Evolutionary conservation across 2,113 vertebrate species (phyloP), one percentile per base, ranked within the genome.

Genomic region (Hiodon alosoides): DNA sequence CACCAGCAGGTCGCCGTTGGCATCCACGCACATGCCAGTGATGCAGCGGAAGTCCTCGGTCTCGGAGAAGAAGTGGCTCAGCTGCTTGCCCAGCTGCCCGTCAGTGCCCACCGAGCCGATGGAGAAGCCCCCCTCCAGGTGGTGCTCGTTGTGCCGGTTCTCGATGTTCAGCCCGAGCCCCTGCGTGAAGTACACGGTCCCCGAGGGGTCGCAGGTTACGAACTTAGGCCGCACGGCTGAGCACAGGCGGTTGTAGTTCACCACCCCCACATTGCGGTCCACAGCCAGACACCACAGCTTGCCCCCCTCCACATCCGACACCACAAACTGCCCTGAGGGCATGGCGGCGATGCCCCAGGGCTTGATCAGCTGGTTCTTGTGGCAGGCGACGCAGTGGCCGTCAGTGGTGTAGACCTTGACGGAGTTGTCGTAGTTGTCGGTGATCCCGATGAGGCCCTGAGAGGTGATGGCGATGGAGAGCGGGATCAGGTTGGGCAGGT

Each of bases 21-120:
- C 81, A 48, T 98, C 97, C 2, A 98, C 96, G 0, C 97, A 99
- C 96, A 99, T 99, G 77, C 97, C 97, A 0, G 97, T 96, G n/a
- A 99, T 98, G 82, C 97, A 99, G 64, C 95, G 92, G 90, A 99
- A 99, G 84, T 98, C 96, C 87, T 99, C 97, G 0, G 93, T 93
- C 81, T 97, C 95, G 0, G 97, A 95, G 85, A 99, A 99, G 84
- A 99, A 99, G 78, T 98, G 97, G 86, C 96, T 98, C 0, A 98
- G 94, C 88, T 99, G 97, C 55, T 94, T 92, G 13, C 96, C 95
- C 11, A 98, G 89, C 86, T 96, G 95, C n/a, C 97, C 97, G 0
- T 98, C 95, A 0, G 91, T 88, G 16, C 93, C 93, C 0, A 99
- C 95, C 0, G 96, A 98, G 64, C 96, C 95, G 0, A 99, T 98